Evolutionary conservation across 1,140 invertebrate species (phyloP).

Genomic region (Metaphire vulgaris): DNA sequence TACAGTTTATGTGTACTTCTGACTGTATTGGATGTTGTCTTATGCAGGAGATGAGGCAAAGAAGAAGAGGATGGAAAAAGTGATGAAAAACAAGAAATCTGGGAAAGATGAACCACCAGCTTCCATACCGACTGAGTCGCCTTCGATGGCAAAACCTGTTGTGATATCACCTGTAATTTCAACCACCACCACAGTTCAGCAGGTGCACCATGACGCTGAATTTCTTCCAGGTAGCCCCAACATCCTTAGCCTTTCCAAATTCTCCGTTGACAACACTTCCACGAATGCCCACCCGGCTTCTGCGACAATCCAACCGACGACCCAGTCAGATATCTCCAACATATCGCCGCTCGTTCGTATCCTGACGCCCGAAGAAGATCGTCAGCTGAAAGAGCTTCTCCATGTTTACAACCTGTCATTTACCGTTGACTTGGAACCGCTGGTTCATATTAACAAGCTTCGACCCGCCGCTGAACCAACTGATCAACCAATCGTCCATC

Average conservation of each 20-base stretch:
- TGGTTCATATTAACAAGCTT: constrained; percentile 30
- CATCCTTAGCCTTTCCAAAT: constrained; percentile 10
- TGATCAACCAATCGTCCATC: constrained; percentile 58
- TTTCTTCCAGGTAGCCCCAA: constrained; percentile 5
- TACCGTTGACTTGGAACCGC: constrained; percentile 30
- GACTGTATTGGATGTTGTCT: too few relatives aligned
- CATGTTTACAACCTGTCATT: constrained; percentile 30
- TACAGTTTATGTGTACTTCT: too few relatives aligned
- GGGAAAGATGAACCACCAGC: not conserved
- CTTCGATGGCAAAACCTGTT: not conserved
- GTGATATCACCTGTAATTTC: not conserved
- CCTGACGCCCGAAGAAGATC: not conserved
- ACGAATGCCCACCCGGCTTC: not conserved
- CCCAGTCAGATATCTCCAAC: not conserved
- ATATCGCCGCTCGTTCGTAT: not conserved
- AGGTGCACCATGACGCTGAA: not conserved
- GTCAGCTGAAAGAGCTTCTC: not conserved
- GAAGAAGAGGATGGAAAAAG: constrained; percentile 32
- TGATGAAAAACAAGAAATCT: constrained; percentile 27
- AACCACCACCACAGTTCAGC: not conserved
- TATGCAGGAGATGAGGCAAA: constrained; percentile 30
- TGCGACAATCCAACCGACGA: not conserved
- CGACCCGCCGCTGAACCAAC: constrained; percentile 30
- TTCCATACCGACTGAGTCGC: not conserved
- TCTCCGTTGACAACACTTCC: not conserved